Evolutionary conservation across 2,797 vertebrate species (phyloP).

Genomic region (Oryzias sinensis): DNA sequence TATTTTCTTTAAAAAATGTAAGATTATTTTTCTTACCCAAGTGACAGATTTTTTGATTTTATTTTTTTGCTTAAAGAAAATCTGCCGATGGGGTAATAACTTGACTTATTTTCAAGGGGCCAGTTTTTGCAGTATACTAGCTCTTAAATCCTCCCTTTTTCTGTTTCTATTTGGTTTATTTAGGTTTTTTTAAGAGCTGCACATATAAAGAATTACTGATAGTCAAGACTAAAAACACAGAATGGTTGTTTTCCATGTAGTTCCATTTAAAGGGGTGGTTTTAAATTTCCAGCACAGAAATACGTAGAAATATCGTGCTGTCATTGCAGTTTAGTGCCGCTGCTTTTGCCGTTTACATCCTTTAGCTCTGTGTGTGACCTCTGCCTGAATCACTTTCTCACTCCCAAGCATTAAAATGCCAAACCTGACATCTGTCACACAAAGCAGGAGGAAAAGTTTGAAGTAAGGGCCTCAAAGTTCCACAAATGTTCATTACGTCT

Average conservation of each 20-base stretch:
- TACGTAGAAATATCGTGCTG: neutral
- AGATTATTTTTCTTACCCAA: too few species aligned
- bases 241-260: too few species aligned
- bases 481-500: conserved; percentile 50
- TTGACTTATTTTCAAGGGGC: conserved; percentile 4
- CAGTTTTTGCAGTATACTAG: conserved; percentile 59
- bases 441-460: conserved; percentile 27
- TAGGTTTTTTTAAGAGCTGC: conserved; percentile 1
- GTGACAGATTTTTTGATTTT: too few species aligned
- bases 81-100: too few species aligned
- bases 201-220: neutral
- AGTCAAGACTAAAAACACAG: too few species aligned
- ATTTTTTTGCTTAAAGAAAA: too few species aligned
- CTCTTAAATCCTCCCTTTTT: conserved; percentile 23
- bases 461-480: conserved; percentile 38
- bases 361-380: conserved; percentile 23
- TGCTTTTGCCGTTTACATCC: conserved; percentile 21
- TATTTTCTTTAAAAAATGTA: too few species aligned
- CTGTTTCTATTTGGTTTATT: conserved; percentile 6
- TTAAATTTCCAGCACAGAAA: conserved; percentile 4
- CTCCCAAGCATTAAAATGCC: conserved; percentile 29
- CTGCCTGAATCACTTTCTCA: conserved; percentile 28
- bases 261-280: neutral
- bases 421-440: conserved; percentile 50
- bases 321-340: conserved; percentile 6